phyloP scores from a whole-genome alignment of 2,888 invertebrate species.

The Dioctria linearis region DNA sequence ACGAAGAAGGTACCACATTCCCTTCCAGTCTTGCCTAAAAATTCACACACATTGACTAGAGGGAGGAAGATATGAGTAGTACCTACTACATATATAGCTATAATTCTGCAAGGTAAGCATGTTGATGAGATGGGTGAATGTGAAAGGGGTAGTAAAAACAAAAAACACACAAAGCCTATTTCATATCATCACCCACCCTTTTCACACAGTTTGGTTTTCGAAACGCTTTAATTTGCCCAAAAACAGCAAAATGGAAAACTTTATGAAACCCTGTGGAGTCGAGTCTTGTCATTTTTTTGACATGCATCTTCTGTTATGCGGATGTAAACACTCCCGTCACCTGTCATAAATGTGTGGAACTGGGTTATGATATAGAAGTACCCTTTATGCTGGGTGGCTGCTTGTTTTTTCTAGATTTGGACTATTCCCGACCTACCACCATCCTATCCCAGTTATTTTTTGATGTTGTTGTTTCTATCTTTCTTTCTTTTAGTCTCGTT shows the following conservation, averaged over 20 bases:
- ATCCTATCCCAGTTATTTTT: no score
- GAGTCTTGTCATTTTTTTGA: background rate
- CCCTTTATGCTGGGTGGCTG: background rate
- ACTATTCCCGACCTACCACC: no score
- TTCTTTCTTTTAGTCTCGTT: no score
- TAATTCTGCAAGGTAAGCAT: no score
- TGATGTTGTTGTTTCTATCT: no score
- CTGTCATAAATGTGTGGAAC: background rate
- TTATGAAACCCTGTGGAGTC: background rate
- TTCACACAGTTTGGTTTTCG: background rate
- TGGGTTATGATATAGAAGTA: background rate
- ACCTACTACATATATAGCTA: no score
- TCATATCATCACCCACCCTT: no score
- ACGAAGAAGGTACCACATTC: background rate
- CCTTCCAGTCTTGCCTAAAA: background rate
- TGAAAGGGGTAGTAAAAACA: no score
- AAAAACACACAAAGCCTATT: no score
- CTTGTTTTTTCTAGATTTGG: background rate
- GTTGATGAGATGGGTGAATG: background rate
- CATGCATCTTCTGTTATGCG: background rate
- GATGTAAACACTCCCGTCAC: constrained; percentile 1
- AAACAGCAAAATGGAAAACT: no score
- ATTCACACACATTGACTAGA: background rate
- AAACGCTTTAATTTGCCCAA: background rate
- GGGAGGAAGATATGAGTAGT: background rate